Evolutionary conservation across 2,888 invertebrate genomes (phyloP), one percentile per base, ranked within the genome.

Genomic region (Drosophila lacicola): DNA sequence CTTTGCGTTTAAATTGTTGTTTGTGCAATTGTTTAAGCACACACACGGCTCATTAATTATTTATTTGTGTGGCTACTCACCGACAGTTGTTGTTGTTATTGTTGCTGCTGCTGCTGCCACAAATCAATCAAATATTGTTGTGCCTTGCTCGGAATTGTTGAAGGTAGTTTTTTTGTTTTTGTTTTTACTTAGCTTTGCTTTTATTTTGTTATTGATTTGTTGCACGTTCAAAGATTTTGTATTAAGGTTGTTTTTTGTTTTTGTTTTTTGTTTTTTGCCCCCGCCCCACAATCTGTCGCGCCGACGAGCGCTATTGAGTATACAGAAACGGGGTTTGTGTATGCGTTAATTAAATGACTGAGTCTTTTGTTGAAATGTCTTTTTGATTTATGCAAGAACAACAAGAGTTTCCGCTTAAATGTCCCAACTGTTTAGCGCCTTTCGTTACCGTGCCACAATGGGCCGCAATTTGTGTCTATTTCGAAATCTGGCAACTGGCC

Each of bases 61-160:
- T 82, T 82, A 84, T 75, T 80, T 75, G 61, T 69, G 65, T 69
- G 56, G 60, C 66, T 82, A 82, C 82, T 82, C 78, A 82, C 82
- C 85, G 60, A 75, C 64, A 71, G 63, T 74, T 62, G 70, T 39
- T 67, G 36, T n/a, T 49, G 8, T 33, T 75, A 47, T 11, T 64
- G 37, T 1, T 58, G 47, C n/a, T 56, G 39, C 13, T 70, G 66
- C 25, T 51, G 53, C 41, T 66, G 71, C 74, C 82, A 76, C 70
- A 83, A 82, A 83, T 82, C 84, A 84, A 84, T 82, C 82, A 84
- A 76, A 79, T 58, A 58, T 36, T 74, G 55, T 51, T 55, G 42
- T 50, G 69, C 56, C 33, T 64, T 42, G 29, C 67, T 57, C 41
- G 51, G 25, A 51, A 57, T 68, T 58, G 34, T 49, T 49, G 39